Evolutionary conservation across 2,113 vertebrate species (phyloP).

Genomic region (Proteles cristata): DNA sequence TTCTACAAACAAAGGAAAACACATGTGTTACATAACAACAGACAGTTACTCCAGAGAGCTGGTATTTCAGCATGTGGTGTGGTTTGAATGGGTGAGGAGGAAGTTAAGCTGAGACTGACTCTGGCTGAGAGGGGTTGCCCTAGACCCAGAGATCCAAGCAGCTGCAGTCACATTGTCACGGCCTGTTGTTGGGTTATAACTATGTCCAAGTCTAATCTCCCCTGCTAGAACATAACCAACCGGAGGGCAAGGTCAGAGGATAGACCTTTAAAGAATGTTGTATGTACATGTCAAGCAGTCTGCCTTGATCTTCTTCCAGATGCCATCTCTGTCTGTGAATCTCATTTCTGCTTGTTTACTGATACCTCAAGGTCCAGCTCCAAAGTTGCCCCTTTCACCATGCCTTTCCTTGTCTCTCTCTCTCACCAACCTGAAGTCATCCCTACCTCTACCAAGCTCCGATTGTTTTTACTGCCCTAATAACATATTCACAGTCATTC

Average conservation of each 20-base stretch:
- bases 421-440: neutral
- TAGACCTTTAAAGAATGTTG: neutral
- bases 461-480: neutral
- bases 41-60: neutral
- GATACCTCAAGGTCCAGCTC: neutral
- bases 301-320: neutral
- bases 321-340: neutral
- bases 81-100: neutral
- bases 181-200: neutral
- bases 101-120: neutral
- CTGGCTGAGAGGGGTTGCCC: neutral
- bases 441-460: neutral
- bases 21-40: neutral
- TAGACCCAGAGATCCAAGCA: neutral
- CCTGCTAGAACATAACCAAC: neutral
- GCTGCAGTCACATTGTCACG: fast-evolving
- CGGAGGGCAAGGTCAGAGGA: neutral
- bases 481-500: neutral
- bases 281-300: neutral
- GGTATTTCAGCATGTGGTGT: neutral
- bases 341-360: neutral
- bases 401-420: neutral
- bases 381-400: neutral
- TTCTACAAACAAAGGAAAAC: constrained; percentile 21
- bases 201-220: neutral